A percentile compares a stretch with the other conserved stretches of the same genome.
Conservation (phyloP, 2,113 vertebrate genomes). For the Pomatorhinus ruficollis region DNA sequence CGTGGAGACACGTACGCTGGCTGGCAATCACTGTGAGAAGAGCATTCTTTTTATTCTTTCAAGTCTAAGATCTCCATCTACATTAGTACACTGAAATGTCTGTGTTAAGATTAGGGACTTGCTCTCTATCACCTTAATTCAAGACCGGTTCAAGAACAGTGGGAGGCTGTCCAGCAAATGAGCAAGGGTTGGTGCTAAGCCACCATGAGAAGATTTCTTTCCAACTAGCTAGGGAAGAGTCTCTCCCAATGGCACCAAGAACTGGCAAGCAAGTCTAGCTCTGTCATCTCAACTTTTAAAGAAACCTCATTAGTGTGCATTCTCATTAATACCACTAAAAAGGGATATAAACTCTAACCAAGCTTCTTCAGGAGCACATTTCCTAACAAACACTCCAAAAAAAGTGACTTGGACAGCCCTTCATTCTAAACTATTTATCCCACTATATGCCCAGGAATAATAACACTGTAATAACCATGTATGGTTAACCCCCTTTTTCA, state of each 20-base stretch:
- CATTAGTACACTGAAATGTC: background rate
- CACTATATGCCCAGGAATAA: background rate
- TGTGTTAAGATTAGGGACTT: background rate
- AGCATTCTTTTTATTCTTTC: background rate
- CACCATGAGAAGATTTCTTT: background rate
- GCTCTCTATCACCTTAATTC: background rate
- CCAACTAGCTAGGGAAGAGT: background rate
- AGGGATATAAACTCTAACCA: background rate
- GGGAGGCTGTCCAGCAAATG: background rate
- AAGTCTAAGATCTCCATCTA: background rate
- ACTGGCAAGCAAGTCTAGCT: background rate
- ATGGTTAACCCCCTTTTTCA: background rate
- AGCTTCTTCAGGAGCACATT: background rate
- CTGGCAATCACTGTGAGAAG: constrained; percentile 83
- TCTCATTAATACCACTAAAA: background rate
- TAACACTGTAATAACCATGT: background rate
- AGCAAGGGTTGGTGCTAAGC: background rate
- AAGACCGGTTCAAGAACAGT: background rate
- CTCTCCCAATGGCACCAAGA: background rate
- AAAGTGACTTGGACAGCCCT: background rate
- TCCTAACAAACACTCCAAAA: background rate
- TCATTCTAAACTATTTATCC: background rate
- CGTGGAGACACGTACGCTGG: constrained; percentile 85
- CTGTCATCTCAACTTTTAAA: background rate
- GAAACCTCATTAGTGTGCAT: background rate